A percentile compares a stretch with the other conserved stretches of the same genome.
Evolutionary conservation across 1,140 invertebrate species (phyloP).

Genomic region (Drosophila persimilis): DNA sequence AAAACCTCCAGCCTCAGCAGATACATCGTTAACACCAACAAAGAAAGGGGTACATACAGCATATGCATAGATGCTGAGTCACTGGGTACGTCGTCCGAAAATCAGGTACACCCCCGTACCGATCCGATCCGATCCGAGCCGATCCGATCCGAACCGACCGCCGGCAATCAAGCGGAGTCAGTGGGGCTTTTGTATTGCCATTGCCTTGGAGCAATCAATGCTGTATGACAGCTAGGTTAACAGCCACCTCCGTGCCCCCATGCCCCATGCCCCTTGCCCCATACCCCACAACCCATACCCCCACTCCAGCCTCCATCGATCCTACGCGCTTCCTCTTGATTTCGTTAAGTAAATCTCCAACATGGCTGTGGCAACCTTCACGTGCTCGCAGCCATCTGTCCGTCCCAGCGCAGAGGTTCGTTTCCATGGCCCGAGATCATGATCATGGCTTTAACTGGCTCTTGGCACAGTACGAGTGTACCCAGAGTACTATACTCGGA

Average conservation of each 20-base stretch:
- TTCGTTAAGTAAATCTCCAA: conserved; percentile 79
- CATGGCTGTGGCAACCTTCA: conserved; percentile 72
- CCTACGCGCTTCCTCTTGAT: conserved; percentile 80
- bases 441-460: conserved; percentile 81
- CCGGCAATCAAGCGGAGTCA: conserved; percentile 63
- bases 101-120: conserved; percentile 33
- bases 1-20: conserved; percentile 12
- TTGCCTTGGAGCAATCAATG: conserved; percentile 74
- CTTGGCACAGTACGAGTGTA: conserved; percentile 59
- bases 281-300: neutral
- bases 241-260: conserved; percentile 32
- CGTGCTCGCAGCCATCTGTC: conserved; percentile 59
- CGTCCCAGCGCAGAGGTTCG: conserved; percentile 18
- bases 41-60: neutral
- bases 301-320: conserved; percentile 35
- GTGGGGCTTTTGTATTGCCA: conserved; percentile 50
- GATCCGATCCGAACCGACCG: neutral
- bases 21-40: conserved; percentile 57
- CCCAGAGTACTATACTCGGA: conserved; percentile 34
- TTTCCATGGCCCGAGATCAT: conserved; percentile 77
- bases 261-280: neutral
- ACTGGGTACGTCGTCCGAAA: conserved; percentile 50
- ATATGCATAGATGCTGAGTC: conserved; percentile 58
- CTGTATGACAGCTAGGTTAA: conserved; percentile 81
- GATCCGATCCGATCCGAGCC: neutral